These are phyloP conservation scores for Nematolebias whitei DNA, from an alignment of 2,113 vertebrate genomes.

Conservation along the genomic window DNA sequence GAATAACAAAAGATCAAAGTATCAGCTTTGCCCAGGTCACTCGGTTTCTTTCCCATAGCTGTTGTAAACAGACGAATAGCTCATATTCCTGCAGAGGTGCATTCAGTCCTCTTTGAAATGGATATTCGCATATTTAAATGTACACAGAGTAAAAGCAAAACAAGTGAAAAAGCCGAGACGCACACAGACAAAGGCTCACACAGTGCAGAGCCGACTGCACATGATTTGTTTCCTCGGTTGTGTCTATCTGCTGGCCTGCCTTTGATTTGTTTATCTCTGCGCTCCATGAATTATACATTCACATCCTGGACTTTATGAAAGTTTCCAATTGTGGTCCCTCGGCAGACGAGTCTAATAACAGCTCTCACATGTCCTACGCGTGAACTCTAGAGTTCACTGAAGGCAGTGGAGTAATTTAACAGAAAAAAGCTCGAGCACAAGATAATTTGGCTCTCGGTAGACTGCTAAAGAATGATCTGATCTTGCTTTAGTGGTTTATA, in stretches of 20 bases:
- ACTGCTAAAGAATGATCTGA: not conserved
- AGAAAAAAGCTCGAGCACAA: constrained; percentile 3
- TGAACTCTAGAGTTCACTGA: constrained; percentile 9
- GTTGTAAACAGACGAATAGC: constrained; percentile 52
- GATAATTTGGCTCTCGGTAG: constrained; percentile 1
- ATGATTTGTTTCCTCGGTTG: constrained; percentile 32
- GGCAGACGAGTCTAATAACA: constrained; percentile 24
- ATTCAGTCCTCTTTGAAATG: constrained; percentile 68
- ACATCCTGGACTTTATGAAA: constrained; percentile 28
- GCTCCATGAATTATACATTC: constrained; percentile 63
- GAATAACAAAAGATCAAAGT: constrained; percentile 68
- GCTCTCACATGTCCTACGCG: constrained; percentile 7
- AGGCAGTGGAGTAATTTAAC: constrained; percentile 13
- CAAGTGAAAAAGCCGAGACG: constrained; percentile 11
- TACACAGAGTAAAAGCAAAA: constrained; percentile 25
- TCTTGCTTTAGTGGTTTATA: not conserved
- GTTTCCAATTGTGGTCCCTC: constrained; percentile 27
- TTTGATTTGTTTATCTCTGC: constrained; percentile 38
- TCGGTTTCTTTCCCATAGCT: constrained; percentile 37
- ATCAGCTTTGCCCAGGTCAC: constrained; percentile 45
- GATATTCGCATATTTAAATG: constrained; percentile 56
- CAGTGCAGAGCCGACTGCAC: constrained; percentile 9
- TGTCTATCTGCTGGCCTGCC: constrained; percentile 10
- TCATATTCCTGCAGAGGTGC: constrained; percentile 27
- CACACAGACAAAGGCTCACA: constrained; percentile 1